phyloP scores from a whole-genome alignment of 2,888 invertebrate species.

The Anthoptus insignis region DNA sequence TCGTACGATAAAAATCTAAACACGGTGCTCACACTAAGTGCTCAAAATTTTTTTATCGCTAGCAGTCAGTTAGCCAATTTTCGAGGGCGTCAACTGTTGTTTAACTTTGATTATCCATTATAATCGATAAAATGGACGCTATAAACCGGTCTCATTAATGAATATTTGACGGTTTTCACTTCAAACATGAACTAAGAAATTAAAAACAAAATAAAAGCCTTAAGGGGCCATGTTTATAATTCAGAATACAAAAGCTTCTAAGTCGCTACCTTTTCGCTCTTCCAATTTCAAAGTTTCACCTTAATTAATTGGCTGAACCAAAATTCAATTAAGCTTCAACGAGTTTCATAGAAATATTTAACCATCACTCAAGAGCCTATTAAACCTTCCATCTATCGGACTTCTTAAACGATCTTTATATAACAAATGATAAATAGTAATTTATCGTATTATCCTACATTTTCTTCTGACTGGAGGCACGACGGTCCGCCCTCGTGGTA shows the following conservation, averaged over 20 bases:
- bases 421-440: no score
- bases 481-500: no score
- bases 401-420: neutral
- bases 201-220: constrained; percentile 8
- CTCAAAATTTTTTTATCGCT: no score
- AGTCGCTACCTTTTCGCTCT: constrained; percentile 5
- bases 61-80: no score
- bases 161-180: no score
- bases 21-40: no score
- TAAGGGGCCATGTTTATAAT: neutral
- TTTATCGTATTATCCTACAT: no score
- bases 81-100: no score
- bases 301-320: constrained; percentile 35
- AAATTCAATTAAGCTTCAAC: constrained; percentile 33
- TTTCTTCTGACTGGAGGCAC: neutral
- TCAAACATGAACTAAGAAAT: neutral
- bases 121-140: no score
- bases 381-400: neutral
- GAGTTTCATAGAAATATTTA: constrained; percentile 32
- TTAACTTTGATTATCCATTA: no score
- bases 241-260: constrained; percentile 1
- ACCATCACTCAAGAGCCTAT: constrained; percentile 34
- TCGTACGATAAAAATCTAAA: no score
- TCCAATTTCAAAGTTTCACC: constrained; percentile 27
- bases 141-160: no score